Conservation (phyloP, 1,140 invertebrate species). For the Aethina tumida region DNA sequence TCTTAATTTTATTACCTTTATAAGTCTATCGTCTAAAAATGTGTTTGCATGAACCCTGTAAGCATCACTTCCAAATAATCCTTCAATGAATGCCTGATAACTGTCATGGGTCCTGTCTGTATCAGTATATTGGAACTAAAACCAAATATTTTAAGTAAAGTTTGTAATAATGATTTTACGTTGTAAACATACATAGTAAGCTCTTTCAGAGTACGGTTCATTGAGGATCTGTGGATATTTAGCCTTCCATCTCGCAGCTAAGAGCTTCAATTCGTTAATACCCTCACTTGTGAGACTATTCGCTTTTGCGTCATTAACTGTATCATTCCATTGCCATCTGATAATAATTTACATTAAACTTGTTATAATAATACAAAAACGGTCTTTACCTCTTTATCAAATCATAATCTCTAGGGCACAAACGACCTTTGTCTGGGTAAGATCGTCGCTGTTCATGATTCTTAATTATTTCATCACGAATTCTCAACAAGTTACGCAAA, state of each 20-base stretch:
- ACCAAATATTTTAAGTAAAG: constrained; percentile 9
- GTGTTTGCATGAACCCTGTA: constrained; percentile 32
- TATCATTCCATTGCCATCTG: constrained; percentile 47
- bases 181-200: constrained; percentile 31
- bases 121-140: constrained; percentile 56
- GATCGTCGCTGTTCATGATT: constrained; percentile 42
- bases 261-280: constrained; percentile 46
- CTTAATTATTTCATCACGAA: constrained; percentile 44
- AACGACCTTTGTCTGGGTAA: constrained; percentile 36
- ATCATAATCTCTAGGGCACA: constrained; percentile 47
- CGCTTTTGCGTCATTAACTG: constrained; percentile 44
- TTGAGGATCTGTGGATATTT: constrained; percentile 45
- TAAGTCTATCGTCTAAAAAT: constrained; percentile 16
- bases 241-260: constrained; percentile 48
- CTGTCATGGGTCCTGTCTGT: constrained; percentile 54
- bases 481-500: constrained; percentile 40
- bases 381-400: constrained; percentile 37
- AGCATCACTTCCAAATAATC: constrained; percentile 48
- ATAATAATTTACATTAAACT: constrained; percentile 4
- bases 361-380: constrained; percentile 3
- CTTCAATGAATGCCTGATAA: constrained; percentile 53
- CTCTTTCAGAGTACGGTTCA: constrained; percentile 30
- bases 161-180: constrained; percentile 3
- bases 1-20: constrained; percentile 5
- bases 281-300: constrained; percentile 47